A percentile compares a stretch with the other conserved stretches of the same genome.
Conservation (phyloP, 1,140 invertebrate species). For the Scaptomyza hsui region DNA sequence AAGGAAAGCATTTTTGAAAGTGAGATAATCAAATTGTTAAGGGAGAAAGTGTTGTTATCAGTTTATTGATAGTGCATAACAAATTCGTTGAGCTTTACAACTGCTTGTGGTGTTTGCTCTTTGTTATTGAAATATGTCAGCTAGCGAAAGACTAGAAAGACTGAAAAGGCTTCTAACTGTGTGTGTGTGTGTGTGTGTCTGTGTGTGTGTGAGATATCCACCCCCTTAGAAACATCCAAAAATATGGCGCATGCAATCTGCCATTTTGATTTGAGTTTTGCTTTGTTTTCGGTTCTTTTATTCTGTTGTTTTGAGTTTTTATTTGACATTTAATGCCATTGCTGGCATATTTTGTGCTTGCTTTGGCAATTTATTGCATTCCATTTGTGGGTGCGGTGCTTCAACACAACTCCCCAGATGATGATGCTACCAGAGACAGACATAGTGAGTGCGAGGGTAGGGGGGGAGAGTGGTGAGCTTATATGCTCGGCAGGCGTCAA, state of each 20-base stretch:
- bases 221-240: background rate
- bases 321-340: slow-evolving; percentile 78
- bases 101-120: slow-evolving; percentile 1
- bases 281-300: slow-evolving; percentile 45
- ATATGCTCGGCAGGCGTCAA: slow-evolving; percentile 19
- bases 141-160: background rate
- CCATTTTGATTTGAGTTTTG: slow-evolving; percentile 42
- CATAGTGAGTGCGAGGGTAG: too few relatives aligned
- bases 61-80: background rate
- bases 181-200: background rate
- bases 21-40: background rate
- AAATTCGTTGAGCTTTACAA: background rate
- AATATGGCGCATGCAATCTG: slow-evolving; percentile 26
- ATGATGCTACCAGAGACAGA: background rate
- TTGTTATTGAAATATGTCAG: slow-evolving; percentile 20
- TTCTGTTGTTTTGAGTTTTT: slow-evolving; percentile 75
- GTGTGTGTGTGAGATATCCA: background rate
- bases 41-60: too few relatives aligned
- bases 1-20: background rate
- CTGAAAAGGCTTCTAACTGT: background rate
- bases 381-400: slow-evolving; percentile 26
- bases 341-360: slow-evolving; percentile 65
- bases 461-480: too few relatives aligned
- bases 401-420: background rate
- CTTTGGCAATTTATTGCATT: slow-evolving; percentile 64